Conservation (phyloP, 2,888 invertebrate genomes). For the Meteorus cinctellus region DNA sequence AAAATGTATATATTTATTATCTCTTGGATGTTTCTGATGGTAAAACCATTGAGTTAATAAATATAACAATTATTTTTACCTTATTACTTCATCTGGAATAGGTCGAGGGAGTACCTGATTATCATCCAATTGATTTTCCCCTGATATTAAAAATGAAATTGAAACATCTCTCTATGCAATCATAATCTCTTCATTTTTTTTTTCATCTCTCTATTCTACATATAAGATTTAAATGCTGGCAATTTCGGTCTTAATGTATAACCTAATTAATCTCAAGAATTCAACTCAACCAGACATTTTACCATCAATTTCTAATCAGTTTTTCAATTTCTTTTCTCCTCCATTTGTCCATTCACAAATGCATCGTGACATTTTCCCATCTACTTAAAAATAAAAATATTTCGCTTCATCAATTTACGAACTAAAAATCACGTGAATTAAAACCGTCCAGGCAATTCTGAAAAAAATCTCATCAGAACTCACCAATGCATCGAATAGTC, state of each 20-base stretch:
- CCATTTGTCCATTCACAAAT: constrained; percentile 2
- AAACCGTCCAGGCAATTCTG: too few species aligned
- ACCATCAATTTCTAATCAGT: neutral
- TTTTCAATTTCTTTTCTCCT: neutral
- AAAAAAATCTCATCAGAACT: too few species aligned
- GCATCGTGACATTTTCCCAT: neutral
- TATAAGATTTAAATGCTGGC: neutral
- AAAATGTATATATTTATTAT: neutral
- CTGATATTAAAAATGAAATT: constrained; percentile 46
- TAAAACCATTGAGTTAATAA: neutral
- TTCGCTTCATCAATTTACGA: neutral
- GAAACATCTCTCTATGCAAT: neutral
- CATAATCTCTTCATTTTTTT: neutral
- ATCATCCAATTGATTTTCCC: constrained; percentile 64
- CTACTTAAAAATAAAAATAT: neutral
- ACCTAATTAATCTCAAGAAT: neutral
- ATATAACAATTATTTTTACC: constrained; percentile 53
- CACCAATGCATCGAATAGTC: too few species aligned
- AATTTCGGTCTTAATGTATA: neutral
- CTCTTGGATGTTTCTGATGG: neutral
- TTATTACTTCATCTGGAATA: constrained; percentile 64
- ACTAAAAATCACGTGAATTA: too few species aligned
- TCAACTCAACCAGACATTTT: neutral
- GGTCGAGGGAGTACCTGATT: constrained; percentile 58
- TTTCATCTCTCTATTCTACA: neutral